These are phyloP conservation scores for Apeira syringaria DNA, from an alignment of 2,888 invertebrate species.

Conservation along the genomic window DNA sequence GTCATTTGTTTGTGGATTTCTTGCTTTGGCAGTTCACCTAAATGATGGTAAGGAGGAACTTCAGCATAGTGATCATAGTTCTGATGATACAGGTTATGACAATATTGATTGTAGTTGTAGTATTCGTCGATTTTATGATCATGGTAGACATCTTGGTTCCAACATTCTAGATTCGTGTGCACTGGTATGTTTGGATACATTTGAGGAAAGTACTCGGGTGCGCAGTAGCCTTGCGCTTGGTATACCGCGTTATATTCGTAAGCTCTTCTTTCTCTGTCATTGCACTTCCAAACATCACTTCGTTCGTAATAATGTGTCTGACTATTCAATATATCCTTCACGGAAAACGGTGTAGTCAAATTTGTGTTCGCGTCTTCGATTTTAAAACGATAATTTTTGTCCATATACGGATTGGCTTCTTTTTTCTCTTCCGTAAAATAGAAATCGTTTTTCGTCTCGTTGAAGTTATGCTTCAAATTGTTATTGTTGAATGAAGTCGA, in stretches of 20 bases:
- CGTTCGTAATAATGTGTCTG: slow-evolving; percentile 63
- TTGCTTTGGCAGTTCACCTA: slow-evolving; percentile 39
- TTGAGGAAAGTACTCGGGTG: slow-evolving; percentile 58
- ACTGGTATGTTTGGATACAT: slow-evolving; percentile 60
- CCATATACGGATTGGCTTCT: slow-evolving; percentile 36
- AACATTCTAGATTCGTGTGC: slow-evolving; percentile 63
- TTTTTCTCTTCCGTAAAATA: slow-evolving; percentile 49
- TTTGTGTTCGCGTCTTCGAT: slow-evolving; percentile 47
- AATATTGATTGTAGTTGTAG: slow-evolving; percentile 65
- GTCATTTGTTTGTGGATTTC: slow-evolving; percentile 38
- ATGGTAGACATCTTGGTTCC: slow-evolving; percentile 62
- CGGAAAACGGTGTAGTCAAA: slow-evolving; percentile 67
- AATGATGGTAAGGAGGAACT: slow-evolving; percentile 32
- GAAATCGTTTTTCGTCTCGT: slow-evolving; percentile 58
- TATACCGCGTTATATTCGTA: slow-evolving; percentile 59
- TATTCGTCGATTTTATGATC: slow-evolving; percentile 68
- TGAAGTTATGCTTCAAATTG: slow-evolving; percentile 57
- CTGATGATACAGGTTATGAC: slow-evolving; percentile 66
- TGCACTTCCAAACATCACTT: slow-evolving; percentile 60
- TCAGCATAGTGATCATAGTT: slow-evolving; percentile 59
- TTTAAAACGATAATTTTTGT: slow-evolving; percentile 51
- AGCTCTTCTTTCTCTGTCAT: slow-evolving; percentile 50
- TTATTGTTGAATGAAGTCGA: slow-evolving; percentile 65
- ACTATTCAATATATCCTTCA: slow-evolving; percentile 71
- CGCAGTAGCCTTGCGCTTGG: slow-evolving; percentile 54